Evolutionary conservation across 1,140 invertebrate species (phyloP).

Genomic region (Subanguina moxae): DNA sequence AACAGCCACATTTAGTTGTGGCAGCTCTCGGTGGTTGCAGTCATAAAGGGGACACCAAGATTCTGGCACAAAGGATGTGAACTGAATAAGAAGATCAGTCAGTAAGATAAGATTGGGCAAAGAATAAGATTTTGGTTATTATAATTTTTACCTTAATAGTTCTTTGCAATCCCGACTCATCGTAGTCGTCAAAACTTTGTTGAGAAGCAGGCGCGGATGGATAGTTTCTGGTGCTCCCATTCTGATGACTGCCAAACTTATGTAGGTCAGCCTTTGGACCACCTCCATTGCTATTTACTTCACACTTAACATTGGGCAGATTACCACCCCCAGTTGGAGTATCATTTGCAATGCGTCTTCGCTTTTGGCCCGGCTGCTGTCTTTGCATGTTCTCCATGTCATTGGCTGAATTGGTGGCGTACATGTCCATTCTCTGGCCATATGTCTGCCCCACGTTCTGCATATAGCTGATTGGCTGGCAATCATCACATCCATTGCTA

Average conservation of each 20-base stretch:
- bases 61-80: slow-evolving; percentile 43
- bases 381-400: too few relatives aligned
- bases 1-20: slow-evolving; percentile 40
- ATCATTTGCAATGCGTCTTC: neutral
- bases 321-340: neutral
- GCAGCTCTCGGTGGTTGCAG: slow-evolving; percentile 25
- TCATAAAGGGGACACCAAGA: slow-evolving; percentile 46
- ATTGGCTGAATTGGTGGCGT: too few relatives aligned
- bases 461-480: too few relatives aligned
- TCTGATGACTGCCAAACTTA: neutral
- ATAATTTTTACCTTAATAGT: slow-evolving; percentile 18
- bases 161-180: slow-evolving; percentile 25
- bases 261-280: neutral
- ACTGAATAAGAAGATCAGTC: too few relatives aligned
- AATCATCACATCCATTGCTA: neutral
- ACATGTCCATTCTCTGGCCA: too few relatives aligned
- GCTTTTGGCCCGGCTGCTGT: neutral
- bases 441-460: too few relatives aligned
- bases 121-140: too few relatives aligned
- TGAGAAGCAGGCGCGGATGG: slow-evolving; percentile 11
- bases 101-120: too few relatives aligned
- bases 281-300: neutral
- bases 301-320: slow-evolving; percentile 1
- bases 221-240: slow-evolving; percentile 11
- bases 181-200: slow-evolving; percentile 18